A percentile compares a stretch with the other conserved stretches of the same genome.
Evolutionary conservation across 2,888 invertebrate genomes (phyloP).

Genomic region (Spodoptera picta): DNA sequence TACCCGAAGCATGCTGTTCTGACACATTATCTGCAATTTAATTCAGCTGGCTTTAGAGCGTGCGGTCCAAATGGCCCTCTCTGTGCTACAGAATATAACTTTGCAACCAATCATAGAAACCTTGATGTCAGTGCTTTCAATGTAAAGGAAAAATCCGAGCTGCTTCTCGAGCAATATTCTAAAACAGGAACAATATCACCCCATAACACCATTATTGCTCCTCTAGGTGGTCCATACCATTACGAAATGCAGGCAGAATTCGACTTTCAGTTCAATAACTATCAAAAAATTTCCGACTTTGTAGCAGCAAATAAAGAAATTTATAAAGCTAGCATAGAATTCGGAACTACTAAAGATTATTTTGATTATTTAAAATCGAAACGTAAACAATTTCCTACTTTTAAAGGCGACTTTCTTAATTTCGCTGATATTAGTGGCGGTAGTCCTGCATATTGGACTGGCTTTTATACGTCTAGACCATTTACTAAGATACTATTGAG

Average conservation of each 20-base stretch:
- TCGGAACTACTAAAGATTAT: conserved; percentile 97
- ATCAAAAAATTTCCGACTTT: conserved; percentile 95
- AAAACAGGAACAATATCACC: conserved; percentile 95
- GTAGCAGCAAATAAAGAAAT: conserved; percentile 93
- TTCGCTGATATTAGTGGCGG: conserved; percentile 97
- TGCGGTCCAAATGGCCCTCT: conserved; percentile 76
- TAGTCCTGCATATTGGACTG: conserved; percentile 97
- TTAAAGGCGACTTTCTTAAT: conserved; percentile 98
- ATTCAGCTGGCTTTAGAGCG: conserved; percentile 75
- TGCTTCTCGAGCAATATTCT: conserved; percentile 95
- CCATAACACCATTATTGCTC: conserved; percentile 97
- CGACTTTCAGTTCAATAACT: conserved; percentile 98
- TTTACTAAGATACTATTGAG: conserved; percentile 94
- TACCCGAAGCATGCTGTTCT: conserved; percentile 74
- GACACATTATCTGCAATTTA: conserved; percentile 79
- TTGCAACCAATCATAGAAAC: conserved; percentile 92
- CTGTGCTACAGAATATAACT: conserved; percentile 84
- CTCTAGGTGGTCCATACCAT: conserved; percentile 97
- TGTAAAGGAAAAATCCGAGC: conserved; percentile 94
- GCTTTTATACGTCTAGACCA: conserved; percentile 96
- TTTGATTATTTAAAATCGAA: conserved; percentile 92
- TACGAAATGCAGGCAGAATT: conserved; percentile 96
- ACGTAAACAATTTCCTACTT: conserved; percentile 89
- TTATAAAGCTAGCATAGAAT: conserved; percentile 92
- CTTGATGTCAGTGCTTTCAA: conserved; percentile 94